A percentile compares a stretch with the other conserved stretches of the same genome.
Evolutionary conservation across 2,797 vertebrate genomes (phyloP).

Genomic region (Urosaurus nigricauda): DNA sequence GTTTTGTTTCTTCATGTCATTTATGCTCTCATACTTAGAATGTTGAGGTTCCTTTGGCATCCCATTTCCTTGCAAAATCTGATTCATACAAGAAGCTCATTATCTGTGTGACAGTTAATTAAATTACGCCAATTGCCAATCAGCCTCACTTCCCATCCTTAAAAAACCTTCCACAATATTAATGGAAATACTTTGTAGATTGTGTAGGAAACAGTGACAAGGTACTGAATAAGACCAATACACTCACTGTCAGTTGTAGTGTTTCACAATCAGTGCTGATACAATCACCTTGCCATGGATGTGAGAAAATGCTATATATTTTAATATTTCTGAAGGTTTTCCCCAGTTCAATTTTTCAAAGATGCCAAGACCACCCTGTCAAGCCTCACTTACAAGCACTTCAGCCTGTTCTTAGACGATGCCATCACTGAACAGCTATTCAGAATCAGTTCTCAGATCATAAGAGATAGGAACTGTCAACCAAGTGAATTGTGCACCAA

Average conservation of each 20-base stretch:
- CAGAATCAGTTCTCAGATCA: conserved; percentile 20
- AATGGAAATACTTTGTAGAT: conserved; percentile 59
- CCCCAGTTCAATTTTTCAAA: conserved; percentile 54
- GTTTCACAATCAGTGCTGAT: conserved; percentile 39
- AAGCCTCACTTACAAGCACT: background rate
- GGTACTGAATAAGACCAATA: conserved; percentile 51
- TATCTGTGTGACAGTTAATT: conserved; percentile 68
- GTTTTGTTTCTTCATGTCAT: conserved; percentile 37
- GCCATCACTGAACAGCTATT: conserved; percentile 44
- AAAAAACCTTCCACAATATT: conserved; percentile 42
- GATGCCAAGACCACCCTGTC: conserved; percentile 24
- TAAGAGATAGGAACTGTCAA: conserved; percentile 30
- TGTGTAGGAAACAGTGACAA: conserved; percentile 53
- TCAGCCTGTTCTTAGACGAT: conserved; percentile 48
- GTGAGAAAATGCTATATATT: conserved; percentile 45
- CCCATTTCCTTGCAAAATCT: conserved; percentile 60
- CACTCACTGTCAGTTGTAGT: conserved; percentile 45
- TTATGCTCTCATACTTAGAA: conserved; percentile 64
- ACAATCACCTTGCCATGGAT: conserved; percentile 35
- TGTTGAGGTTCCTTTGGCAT: conserved; percentile 51
- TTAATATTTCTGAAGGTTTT: conserved; percentile 39
- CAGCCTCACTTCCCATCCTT: conserved; percentile 45
- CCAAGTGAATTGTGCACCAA: conserved; percentile 11
- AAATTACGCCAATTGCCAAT: conserved; percentile 58
- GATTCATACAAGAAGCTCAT: conserved; percentile 44